phyloP scores from a whole-genome alignment of 2,888 invertebrate genomes.

The Notocelia uddmanniana region DNA sequence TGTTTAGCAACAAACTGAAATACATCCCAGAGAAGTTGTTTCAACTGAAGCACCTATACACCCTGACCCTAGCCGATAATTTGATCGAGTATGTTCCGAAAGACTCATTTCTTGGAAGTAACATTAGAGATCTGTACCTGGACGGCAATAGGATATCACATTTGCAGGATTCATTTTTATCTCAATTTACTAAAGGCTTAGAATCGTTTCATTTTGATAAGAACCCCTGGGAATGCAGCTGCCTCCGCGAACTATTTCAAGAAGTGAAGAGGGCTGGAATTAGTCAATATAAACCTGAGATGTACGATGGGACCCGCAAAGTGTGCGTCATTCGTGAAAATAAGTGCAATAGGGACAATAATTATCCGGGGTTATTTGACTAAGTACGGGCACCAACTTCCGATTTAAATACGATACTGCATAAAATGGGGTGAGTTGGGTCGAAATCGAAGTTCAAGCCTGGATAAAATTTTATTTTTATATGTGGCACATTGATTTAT shows the following conservation, averaged over 20 bases:
- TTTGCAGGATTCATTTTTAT: not conserved
- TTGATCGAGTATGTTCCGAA: not conserved
- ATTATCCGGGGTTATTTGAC: not conserved
- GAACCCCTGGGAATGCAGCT: not conserved
- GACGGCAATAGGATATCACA: not conserved
- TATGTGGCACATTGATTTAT: no score
- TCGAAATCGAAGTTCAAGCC: no score
- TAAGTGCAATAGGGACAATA: not conserved
- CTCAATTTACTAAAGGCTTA: not conserved
- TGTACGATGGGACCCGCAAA: not conserved
- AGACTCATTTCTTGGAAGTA: not conserved
- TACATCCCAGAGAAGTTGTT: constrained; percentile 4
- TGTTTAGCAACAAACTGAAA: not conserved
- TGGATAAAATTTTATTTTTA: no score
- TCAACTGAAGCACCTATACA: not conserved
- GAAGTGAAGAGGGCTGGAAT: not conserved
- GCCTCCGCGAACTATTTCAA: not conserved
- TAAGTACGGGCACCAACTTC: no score
- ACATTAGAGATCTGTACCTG: not conserved
- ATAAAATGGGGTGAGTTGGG: no score
- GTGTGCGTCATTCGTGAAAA: not conserved
- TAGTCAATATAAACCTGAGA: not conserved
- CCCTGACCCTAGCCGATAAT: not conserved
- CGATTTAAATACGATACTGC: no score
- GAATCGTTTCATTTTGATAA: not conserved